Evolutionary conservation across 1,140 invertebrate species (phyloP).

Genomic region (Araneus ventricosus): DNA sequence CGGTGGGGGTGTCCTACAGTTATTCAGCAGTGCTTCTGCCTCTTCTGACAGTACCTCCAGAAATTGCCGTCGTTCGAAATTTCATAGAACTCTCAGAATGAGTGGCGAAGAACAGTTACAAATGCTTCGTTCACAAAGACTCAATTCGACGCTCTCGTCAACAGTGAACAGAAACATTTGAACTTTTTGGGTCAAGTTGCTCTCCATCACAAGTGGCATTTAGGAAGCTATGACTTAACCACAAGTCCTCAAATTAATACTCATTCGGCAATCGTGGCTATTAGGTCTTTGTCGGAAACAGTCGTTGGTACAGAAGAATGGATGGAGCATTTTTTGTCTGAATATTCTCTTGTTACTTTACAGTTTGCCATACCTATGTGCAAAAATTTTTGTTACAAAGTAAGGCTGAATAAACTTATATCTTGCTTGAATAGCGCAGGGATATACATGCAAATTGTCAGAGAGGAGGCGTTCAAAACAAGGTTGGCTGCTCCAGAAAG

Average conservation of each 20-base stretch:
- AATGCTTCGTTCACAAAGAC: background rate
- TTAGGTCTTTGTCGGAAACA: background rate
- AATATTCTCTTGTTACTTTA: background rate
- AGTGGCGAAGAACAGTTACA: background rate
- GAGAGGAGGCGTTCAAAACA: background rate
- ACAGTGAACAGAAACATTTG: background rate
- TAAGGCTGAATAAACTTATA: background rate
- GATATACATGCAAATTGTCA: background rate
- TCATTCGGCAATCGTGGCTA: background rate
- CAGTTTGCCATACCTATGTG: background rate
- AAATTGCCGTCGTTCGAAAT: background rate
- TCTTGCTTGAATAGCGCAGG: background rate
- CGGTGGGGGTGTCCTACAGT: background rate
- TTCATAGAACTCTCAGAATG: constrained; percentile 15
- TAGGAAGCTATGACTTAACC: no score
- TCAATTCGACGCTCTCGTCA: background rate
- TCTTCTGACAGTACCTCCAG: background rate
- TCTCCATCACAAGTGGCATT: background rate
- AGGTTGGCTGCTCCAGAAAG: background rate
- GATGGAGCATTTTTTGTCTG: background rate
- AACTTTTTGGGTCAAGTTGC: background rate
- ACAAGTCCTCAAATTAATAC: background rate
- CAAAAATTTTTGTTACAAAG: constrained; percentile 21
- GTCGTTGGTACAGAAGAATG: background rate
- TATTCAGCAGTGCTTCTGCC: constrained; percentile 22